phyloP scores from a whole-genome alignment of 2,113 vertebrate genomes.

The Callipepla californica region DNA sequence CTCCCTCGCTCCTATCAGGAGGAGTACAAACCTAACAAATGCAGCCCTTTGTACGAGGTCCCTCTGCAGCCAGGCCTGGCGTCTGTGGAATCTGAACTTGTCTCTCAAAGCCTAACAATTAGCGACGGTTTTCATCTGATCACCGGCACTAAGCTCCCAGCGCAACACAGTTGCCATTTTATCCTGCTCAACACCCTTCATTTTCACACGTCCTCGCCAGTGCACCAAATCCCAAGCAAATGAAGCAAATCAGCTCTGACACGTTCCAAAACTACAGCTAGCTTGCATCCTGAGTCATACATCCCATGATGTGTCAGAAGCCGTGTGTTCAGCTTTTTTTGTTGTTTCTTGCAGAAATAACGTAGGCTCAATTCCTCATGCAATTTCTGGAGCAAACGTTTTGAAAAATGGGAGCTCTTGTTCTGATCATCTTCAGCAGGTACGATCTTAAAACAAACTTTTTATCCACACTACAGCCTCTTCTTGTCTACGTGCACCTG shows the following conservation, averaged over 20 bases:
- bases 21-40: background rate
- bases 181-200: background rate
- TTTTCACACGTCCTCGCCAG: background rate
- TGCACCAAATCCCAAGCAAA: background rate
- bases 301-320: conserved; percentile 34
- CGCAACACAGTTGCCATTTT: background rate
- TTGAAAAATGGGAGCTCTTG: background rate
- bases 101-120: background rate
- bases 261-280: background rate
- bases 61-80: background rate
- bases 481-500: background rate
- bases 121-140: background rate
- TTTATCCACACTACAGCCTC: background rate
- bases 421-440: background rate
- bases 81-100: background rate
- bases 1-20: background rate
- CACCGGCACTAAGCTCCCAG: background rate
- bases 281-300: conserved; percentile 47
- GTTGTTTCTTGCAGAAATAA: conserved; percentile 28
- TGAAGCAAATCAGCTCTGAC: background rate
- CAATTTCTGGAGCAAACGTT: background rate
- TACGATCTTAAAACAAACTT: background rate
- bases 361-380: background rate
- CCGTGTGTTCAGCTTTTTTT: background rate
- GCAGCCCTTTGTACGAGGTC: background rate